These are phyloP conservation scores for Acanthosepion pharaonis DNA, from an alignment of 2,888 invertebrate species.

Conservation along the genomic window DNA sequence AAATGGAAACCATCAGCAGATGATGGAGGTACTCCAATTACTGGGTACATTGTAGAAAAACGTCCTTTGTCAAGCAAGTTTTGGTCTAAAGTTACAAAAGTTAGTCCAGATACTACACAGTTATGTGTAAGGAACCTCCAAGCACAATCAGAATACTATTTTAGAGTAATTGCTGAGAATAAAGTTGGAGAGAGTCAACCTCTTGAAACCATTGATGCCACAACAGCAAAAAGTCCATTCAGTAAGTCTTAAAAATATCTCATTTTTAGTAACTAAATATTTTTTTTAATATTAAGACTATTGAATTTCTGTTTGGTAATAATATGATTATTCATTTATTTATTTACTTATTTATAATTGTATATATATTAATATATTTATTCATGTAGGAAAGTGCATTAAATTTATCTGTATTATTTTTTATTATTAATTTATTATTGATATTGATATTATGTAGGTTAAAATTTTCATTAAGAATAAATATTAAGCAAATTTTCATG, in stretches of 20 bases:
- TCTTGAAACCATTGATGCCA: conserved; percentile 78
- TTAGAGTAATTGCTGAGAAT: conserved; percentile 89
- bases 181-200: conserved; percentile 94
- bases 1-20: conserved; percentile 70
- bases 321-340: too few species aligned
- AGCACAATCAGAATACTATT: conserved; percentile 88
- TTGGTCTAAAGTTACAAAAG: conserved; percentile 83
- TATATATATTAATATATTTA: too few species aligned
- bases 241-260: conserved; percentile 56
- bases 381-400: too few species aligned
- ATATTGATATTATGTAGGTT: too few species aligned
- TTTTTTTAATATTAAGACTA: not conserved
- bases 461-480: too few species aligned
- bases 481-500: too few species aligned
- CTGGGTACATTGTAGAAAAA: conserved; percentile 75
- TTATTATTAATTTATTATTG: too few species aligned
- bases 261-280: not conserved
- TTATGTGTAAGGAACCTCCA: conserved; percentile 57
- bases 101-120: conserved; percentile 56
- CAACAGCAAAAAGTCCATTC: conserved; percentile 60
- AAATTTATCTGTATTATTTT: too few species aligned
- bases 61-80: conserved; percentile 84
- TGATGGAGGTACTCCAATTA: conserved; percentile 69
- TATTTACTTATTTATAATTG: too few species aligned
- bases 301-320: not conserved